phyloP scores from a whole-genome alignment of 2,113 vertebrate species.

The Ceyx margarethae region DNA sequence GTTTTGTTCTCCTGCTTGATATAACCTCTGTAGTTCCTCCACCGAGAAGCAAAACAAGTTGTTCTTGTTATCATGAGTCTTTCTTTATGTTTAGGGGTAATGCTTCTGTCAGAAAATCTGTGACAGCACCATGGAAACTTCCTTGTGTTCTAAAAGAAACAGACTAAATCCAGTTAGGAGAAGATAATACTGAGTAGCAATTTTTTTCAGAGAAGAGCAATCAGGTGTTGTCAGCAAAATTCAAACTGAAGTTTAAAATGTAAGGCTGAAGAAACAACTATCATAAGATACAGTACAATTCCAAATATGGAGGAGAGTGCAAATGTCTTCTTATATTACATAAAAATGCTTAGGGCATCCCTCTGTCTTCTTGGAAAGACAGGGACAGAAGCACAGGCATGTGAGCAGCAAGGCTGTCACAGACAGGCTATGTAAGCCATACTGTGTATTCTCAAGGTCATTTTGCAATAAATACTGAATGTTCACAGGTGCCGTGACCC shows the following conservation, averaged over 20 bases:
- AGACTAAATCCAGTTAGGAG: not conserved
- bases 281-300: not conserved
- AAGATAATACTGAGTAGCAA: not conserved
- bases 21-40: not conserved
- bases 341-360: not conserved
- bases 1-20: not conserved
- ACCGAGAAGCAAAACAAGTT: not conserved
- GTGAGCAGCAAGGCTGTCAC: not conserved
- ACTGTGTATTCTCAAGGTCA: not conserved
- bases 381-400: not conserved
- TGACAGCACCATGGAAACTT: not conserved
- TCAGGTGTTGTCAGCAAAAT: not conserved
- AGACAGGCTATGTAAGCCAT: not conserved
- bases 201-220: not conserved
- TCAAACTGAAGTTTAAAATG: not conserved
- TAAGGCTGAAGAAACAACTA: not conserved
- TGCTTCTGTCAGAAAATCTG: slow-evolving; percentile 14
- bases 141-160: not conserved
- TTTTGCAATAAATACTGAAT: not conserved
- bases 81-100: not conserved
- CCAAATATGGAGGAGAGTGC: not conserved
- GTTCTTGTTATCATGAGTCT: not conserved
- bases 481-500: rapidly evolving
- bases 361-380: not conserved
- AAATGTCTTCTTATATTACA: not conserved